Base-by-base conservation (phyloP, 2,888 invertebrate species). In the Drosophila acutilabella region DNA sequence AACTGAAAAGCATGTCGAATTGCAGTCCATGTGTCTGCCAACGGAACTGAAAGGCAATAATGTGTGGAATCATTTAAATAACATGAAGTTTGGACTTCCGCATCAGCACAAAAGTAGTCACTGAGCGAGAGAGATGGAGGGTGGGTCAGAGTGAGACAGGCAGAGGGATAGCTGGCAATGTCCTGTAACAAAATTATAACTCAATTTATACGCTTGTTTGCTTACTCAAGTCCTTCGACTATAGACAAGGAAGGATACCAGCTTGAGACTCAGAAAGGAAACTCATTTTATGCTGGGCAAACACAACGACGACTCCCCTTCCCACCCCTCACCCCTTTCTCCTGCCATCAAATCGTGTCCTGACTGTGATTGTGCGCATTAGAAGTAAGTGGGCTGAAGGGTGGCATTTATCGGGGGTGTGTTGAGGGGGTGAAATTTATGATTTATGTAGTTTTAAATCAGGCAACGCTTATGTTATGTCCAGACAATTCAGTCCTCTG, bases 161-260 rank as follows among this genome's bases (percentile, higher is more conserved):
- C n/a, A 30, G 8, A 45, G 7, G 41, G 14, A 36, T 3, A 26
- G 30, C 50, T 56, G 42, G 42, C 40, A 59, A 52, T 56, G 65
- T 62, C 58, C 74, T 67, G 53, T 71, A 78, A 73, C 51, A 70
- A 81, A 82, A 82, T 82, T 86, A 83, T 71, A 78, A 75, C 87
- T 80, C 82, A 86, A 82, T 82, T 82, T 86, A 71, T 78, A 83
- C 78, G 82, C 81, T 80, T 80, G 80, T 81, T 81, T 81, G 82
- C 86, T 44, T 73, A 79, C 58, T 45, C 58, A 67, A 78, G 60
- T 54, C 45, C 6, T 38, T 18, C 53, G 36, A 44, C 53, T 14
- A 64, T 50, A 65, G 61, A 64, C 64, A 45, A 56, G 54, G 18
- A 47, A 47, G 57, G 57, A 57, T 57, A 57, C 57, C 57, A 57